Base-by-base conservation (phyloP, 92 coral and sea anemone species). In the Epizoanthus stellaris region DNA sequence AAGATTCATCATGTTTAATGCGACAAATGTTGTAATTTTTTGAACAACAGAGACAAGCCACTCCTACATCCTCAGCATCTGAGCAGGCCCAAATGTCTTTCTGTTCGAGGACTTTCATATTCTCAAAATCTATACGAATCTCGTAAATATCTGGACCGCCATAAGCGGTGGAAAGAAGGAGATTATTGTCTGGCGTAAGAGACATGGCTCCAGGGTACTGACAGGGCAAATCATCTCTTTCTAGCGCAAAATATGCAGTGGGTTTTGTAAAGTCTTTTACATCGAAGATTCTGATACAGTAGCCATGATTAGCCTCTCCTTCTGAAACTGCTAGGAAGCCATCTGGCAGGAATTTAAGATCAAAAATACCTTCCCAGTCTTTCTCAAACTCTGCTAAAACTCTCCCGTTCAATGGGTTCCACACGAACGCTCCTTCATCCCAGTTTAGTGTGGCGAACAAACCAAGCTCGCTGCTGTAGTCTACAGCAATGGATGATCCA, bases 401-500 rank as follows among this genome's bases (percentile, higher is more conserved):
- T 47, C 66, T 20, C 70, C 57, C 80, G 49, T 68, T 77, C 80
- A n/a, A 16, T 17, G 88, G 85, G 76, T 71, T 40, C 91, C 91
- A 88, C 19, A 88, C 59, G 21, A 58, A 85, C 34, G 70, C 85
- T 7, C 90, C 86, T 23, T 45, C 45, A 6, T 62, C 68, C 38
- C 3, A 3, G 73, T 77, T 58, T 30, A 88, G 8, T 21, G 85
- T 84, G 16, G 69, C 91, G 84, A 42, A 88, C 75, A 88, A 79
- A 63, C 42, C 85, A 67, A 88, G 62, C 64, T 59, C 88, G 56
- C 85, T 81, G 53, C 80, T 88, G 88, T 84, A 71, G 62, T 84
- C 88, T 47, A 77, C 63, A 42, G 64, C 72, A 34, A 56, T 3
- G 43, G 68, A 85, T 0, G 42, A 16, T 38, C 9, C 74, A 9